Evolutionary conservation across 2,113 vertebrate species (phyloP).

Genomic region (Ahaetulla prasina): DNA sequence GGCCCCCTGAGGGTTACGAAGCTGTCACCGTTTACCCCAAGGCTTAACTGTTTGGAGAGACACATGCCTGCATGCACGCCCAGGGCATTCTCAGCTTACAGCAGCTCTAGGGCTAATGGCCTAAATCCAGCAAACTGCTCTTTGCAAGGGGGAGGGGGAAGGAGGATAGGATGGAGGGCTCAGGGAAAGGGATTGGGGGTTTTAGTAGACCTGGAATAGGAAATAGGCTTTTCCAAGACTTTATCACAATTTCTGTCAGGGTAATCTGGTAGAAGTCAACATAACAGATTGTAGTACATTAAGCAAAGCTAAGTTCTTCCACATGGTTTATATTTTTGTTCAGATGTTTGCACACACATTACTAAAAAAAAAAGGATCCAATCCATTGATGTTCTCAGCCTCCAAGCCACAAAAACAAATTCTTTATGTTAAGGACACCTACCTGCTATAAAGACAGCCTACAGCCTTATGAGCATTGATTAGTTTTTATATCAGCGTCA

Average conservation of each 20-base stretch:
- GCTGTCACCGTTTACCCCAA: slow-evolving; percentile 81
- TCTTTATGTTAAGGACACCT: neutral
- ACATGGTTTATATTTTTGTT: neutral
- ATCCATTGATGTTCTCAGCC: neutral
- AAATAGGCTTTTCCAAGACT: slow-evolving; percentile 31
- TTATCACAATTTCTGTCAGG: slow-evolving; percentile 25
- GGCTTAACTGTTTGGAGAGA: slow-evolving; percentile 62
- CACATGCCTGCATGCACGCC: slow-evolving; percentile 26
- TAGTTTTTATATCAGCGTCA: neutral
- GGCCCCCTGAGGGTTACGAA: slow-evolving; percentile 89
- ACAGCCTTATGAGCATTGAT: neutral
- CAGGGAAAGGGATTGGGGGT: neutral
- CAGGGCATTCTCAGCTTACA: slow-evolving; percentile 38
- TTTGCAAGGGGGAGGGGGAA: slow-evolving; percentile 5
- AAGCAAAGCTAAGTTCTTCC: slow-evolving; percentile 9
- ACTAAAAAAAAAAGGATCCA: slow-evolving; percentile 3
- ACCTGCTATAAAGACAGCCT: slow-evolving; percentile 7
- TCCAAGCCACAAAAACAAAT: neutral
- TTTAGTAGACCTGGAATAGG: neutral
- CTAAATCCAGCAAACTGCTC: slow-evolving; percentile 41
- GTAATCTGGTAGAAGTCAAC: slow-evolving; percentile 17
- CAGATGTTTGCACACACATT: slow-evolving; percentile 19
- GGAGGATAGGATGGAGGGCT: neutral
- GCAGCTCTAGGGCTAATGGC: slow-evolving; percentile 10
- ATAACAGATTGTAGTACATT: slow-evolving; percentile 17